Evolutionary conservation across 2,113 vertebrate species (phyloP), one percentile per base, ranked within the genome.

Genomic region (Charina bottae): DNA sequence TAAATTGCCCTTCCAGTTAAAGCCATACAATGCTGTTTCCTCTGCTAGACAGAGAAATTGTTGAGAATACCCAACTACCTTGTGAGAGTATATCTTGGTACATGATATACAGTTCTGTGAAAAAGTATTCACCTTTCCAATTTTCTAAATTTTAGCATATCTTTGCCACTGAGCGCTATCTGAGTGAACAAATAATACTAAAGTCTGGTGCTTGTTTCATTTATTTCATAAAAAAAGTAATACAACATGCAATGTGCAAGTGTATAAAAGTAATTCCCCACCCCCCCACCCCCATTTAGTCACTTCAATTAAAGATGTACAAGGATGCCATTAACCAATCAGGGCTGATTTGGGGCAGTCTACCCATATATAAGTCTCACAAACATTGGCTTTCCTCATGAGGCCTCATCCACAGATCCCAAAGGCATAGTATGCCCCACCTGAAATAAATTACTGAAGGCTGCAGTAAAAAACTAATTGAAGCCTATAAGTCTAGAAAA

Each of bases 1-100:
- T 42, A 93, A 95, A 96, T 93, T 87, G 92, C 92, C 8, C 56
- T 92, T 91, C 93, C 92, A 95, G 72, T 93, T 95, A 92, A 90
- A 92, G 86, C 78, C 26, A 58, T n/a, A 85, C 33, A 92, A 94
- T 92, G 58, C 26, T 85, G 46, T 37, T 59, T 85, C 72, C 55
- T 93, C 42, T 55, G 85, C 26, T 90, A 84, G 58, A 60, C 55
- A 53, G 54, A 54, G 86, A 72, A 95, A 91, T 37, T 90, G 62
- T 62, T 58, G 83, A n/a, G 93, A 94, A 85, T n/a, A 42, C 85
- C 90, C 92, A 53, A 26, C 53, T 95, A 0, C 91, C 55, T 62
- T 28, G 56, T 24, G 46, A 88, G 46, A 60, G 55, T 91, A 49
- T 92, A 92, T 88, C 90, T 94, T 90, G 55, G 93, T 88, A 95